Evolutionary conservation across 2,888 invertebrate species (phyloP).

Genomic region (Crossocerus cetratus): DNA sequence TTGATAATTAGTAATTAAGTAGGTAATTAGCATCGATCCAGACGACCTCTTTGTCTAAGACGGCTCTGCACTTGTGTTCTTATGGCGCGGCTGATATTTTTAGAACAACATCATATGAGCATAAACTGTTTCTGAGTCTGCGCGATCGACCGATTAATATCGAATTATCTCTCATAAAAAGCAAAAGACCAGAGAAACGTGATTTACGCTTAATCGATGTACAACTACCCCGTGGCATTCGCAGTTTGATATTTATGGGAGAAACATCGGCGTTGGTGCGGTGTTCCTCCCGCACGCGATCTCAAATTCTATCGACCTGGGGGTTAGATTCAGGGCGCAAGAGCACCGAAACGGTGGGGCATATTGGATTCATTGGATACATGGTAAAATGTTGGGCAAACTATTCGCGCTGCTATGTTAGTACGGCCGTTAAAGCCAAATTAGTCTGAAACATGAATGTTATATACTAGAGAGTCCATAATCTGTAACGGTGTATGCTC

Average conservation of each 20-base stretch:
- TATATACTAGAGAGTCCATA: no score
- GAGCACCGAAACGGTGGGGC: no score
- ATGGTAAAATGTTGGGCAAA: not conserved
- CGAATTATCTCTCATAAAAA: not conserved
- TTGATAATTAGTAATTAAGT: conserved; percentile 55
- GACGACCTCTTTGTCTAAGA: not conserved
- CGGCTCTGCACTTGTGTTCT: conserved; percentile 4
- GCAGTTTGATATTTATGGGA: not conserved
- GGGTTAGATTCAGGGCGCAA: not conserved
- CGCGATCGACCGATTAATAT: no score
- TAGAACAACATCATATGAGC: not conserved
- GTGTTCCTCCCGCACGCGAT: not conserved
- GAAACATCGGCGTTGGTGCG: not conserved
- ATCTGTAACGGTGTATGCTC: no score
- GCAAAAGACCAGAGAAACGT: not conserved
- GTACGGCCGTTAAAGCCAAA: no score
- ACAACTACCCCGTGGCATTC: not conserved
- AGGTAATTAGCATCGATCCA: conserved; percentile 57
- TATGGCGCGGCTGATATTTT: conserved; percentile 29
- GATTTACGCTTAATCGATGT: not conserved
- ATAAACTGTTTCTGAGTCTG: not conserved
- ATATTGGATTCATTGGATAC: not conserved
- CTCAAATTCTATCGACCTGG: not conserved
- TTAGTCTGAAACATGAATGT: no score
- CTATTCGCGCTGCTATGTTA: not conserved